phyloP scores from a whole-genome alignment of 1,140 invertebrate species.

The Zaprionus africanus region DNA sequence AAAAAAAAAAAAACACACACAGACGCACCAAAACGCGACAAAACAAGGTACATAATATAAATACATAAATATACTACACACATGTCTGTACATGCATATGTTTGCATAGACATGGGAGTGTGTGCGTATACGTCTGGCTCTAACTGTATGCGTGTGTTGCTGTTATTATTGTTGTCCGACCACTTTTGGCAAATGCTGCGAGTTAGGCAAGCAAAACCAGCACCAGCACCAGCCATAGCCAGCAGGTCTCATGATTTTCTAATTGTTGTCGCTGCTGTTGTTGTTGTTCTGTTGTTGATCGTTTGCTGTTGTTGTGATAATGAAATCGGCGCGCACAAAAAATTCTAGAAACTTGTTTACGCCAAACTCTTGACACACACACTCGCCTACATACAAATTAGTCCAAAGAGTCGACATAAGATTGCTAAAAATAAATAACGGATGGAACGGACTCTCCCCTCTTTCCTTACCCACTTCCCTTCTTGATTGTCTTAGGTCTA shows the following conservation, averaged over 20 bases:
- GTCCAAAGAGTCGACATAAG: conserved; percentile 49
- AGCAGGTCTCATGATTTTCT: conserved; percentile 51
- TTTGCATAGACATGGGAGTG: not conserved
- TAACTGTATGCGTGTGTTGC: conserved; percentile 46
- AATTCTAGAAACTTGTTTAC: conserved; percentile 83
- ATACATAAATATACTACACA: conserved; percentile 25
- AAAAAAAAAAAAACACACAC: conserved; percentile 33
- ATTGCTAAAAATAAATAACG: conserved; percentile 66
- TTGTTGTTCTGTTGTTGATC: conserved; percentile 34
- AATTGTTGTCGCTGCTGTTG: conserved; percentile 31
- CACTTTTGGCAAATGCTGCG: conserved; percentile 52
- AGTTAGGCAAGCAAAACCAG: conserved; percentile 29
- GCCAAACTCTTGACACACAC: conserved; percentile 60
- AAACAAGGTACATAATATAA: conserved; percentile 50
- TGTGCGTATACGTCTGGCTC: conserved; percentile 32
- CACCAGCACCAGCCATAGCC: conserved; percentile 15
- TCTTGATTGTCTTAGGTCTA: not conserved
- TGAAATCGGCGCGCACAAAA: conserved; percentile 73
- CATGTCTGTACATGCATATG: conserved; percentile 4
- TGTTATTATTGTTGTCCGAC: conserved; percentile 37
- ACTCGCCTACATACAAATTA: conserved; percentile 56
- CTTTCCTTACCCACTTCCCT: not conserved
- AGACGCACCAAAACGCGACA: conserved; percentile 34
- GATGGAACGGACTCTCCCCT: conserved; percentile 1
- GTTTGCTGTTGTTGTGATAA: conserved; percentile 60